These are phyloP conservation scores for Cercopithecus mona DNA, from an alignment of 2,113 vertebrate genomes.

Conservation along the genomic window DNA sequence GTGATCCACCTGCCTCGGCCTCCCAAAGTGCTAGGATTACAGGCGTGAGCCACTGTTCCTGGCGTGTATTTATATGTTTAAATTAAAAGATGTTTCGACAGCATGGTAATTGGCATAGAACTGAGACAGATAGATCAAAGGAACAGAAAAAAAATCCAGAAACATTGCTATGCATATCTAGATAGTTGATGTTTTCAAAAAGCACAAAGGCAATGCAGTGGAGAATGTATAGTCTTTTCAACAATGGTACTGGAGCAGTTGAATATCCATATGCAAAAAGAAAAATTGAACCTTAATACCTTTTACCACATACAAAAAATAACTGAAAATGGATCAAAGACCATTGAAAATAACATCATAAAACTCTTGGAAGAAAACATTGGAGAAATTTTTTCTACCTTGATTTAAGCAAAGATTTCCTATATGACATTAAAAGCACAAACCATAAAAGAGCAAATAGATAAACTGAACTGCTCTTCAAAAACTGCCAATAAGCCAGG, in stretches of 20 bases:
- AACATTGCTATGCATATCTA: background rate
- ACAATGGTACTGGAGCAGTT: background rate
- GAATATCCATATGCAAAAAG: background rate
- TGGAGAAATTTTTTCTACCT: background rate
- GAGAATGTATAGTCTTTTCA: background rate
- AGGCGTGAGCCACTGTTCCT: too few relatives aligned
- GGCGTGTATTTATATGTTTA: background rate
- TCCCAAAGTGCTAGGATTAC: too few relatives aligned
- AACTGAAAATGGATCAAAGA: background rate
- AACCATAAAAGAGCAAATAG: background rate
- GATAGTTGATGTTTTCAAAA: background rate
- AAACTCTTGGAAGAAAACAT: background rate
- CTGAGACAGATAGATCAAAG: background rate
- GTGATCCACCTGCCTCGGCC: too few relatives aligned
- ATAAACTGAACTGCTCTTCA: background rate
- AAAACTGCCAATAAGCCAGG: too few relatives aligned
- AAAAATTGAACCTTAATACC: background rate
- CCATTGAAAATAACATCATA: background rate
- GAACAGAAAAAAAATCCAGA: background rate
- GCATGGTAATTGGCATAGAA: background rate
- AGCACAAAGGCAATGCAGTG: background rate
- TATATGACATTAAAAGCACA: background rate
- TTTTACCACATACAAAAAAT: background rate
- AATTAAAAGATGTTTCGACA: background rate
- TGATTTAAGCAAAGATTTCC: background rate